Percentiles rank a stretch among this genome's conserved stretches.
phyloP scores from a whole-genome alignment of 2,888 invertebrate genomes.

The Sarcophaga rosellei region DNA sequence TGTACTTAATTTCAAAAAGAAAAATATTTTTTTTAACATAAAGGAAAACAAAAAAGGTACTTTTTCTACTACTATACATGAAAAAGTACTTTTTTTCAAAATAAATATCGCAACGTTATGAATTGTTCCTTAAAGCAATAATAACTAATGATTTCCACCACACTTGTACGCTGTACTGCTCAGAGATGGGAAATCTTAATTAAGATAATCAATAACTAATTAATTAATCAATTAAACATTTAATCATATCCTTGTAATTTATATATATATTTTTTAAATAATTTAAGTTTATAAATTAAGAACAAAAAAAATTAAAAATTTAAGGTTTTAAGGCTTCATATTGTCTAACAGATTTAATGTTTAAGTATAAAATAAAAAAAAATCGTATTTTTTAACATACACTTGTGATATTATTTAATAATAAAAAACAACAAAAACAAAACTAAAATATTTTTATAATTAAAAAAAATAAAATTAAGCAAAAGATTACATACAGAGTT shows the following conservation, averaged over 20 bases:
- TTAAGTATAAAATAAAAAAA: constrained; percentile 17
- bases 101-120: constrained; percentile 77
- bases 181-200: too few relatives aligned
- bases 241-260: constrained; percentile 44
- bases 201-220: not conserved
- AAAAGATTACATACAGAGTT: too few relatives aligned
- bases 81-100: not conserved
- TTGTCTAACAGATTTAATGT: constrained; percentile 42
- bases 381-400: constrained; percentile 40
- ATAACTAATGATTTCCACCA: not conserved
- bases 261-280: too few relatives aligned
- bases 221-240: constrained; percentile 22
- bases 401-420: constrained; percentile 64
- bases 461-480: not conserved
- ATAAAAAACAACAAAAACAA: constrained; percentile 14
- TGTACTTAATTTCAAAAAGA: constrained; percentile 74
- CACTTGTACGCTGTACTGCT: not conserved
- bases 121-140: constrained; percentile 77
- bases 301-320: not conserved
- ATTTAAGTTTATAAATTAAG: too few relatives aligned
- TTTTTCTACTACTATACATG: not conserved
- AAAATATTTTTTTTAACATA: constrained; percentile 5
- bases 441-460: not conserved
- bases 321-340: constrained; percentile 25
- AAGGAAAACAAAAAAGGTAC: constrained; percentile 1